Evolutionary conservation across 1,140 invertebrate species (phyloP), one percentile per base, ranked within the genome.

Genomic region (Hyposmocoma kahamanoa): DNA sequence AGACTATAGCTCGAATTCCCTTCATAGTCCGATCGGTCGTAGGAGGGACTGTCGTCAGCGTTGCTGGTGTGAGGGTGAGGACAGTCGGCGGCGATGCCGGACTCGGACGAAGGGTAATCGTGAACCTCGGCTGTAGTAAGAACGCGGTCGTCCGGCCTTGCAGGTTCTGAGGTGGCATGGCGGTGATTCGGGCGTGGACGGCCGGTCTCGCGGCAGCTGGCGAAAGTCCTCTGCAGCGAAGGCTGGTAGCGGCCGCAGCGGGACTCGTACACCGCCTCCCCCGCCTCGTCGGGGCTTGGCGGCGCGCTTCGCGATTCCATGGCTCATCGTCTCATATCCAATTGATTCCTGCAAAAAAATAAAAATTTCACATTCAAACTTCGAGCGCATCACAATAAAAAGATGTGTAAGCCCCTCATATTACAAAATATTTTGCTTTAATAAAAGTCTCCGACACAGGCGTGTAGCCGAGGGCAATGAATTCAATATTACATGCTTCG

Each of bases 291-390:
- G 81, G 81, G 81, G 81, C 81, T 84, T 56, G 81, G 81, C 78
- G 81, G 81, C 77, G 81, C 81, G 57, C 81, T 84, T 43, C 77
- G 81, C 67, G 81, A 81, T 80, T 82, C 81, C 81, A 84, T 84
- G 65, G 72, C 64, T 82, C 81, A 84, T 84, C 73, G 57, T 84
- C 69, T 81, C 76, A 74, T 81, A 52, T 54, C 75, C 68, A 72
- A 54, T 64, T 49, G 56, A 57, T 66, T 53, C 66, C 80, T 84
- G 71, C 22, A 73, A 81, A 66, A 46, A 51, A 74, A 59, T 3
- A 39, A 36, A 36, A 4, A 36, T 36, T 36, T 15, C 18, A n/a
- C 30, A 34, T 6, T n/a, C 10, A 36, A 36, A 17, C 18, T n/a
- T n/a, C n/a, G n/a, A 15, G 15, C 18, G 1, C 13, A 13, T 17